phyloP scores from a whole-genome alignment of 2,888 invertebrate genomes.

The Actias luna region DNA sequence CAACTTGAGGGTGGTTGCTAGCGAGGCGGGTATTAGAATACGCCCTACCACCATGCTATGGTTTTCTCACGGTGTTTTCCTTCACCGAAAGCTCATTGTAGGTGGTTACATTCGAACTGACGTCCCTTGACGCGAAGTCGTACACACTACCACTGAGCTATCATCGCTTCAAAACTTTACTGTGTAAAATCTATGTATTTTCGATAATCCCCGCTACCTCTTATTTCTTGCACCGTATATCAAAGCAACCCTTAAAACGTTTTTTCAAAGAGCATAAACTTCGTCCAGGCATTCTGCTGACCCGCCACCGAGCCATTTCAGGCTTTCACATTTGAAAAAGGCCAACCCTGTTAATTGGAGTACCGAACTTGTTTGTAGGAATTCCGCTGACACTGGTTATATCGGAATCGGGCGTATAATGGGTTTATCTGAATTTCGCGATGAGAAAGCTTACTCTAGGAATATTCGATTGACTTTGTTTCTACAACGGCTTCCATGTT shows the following conservation, averaged over 20 bases:
- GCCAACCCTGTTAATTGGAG: constrained; percentile 60
- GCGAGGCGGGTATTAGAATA: no score
- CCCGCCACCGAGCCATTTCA: constrained; percentile 41
- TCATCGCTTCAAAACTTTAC: no score
- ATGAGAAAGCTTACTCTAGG: background rate
- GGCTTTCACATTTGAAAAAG: constrained; percentile 47
- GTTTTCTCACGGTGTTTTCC: no score
- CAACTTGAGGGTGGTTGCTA: no score
- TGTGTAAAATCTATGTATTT: background rate
- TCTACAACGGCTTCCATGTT: background rate
- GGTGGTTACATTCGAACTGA: no score
- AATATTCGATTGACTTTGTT: background rate
- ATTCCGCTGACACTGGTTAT: constrained; percentile 55
- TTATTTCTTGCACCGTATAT: constrained; percentile 32
- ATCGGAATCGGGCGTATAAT: no score
- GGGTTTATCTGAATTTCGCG: background rate
- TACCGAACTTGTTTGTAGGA: constrained; percentile 54
- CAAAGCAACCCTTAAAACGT: constrained; percentile 49
- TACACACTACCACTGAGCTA: no score
- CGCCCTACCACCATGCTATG: no score
- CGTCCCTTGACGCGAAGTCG: no score
- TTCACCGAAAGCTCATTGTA: no score
- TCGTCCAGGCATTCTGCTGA: constrained; percentile 41
- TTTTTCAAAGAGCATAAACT: constrained; percentile 61
- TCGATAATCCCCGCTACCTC: background rate